Evolutionary conservation across 1,140 invertebrate genomes (phyloP).

Genomic region (Drosophila auraria): DNA sequence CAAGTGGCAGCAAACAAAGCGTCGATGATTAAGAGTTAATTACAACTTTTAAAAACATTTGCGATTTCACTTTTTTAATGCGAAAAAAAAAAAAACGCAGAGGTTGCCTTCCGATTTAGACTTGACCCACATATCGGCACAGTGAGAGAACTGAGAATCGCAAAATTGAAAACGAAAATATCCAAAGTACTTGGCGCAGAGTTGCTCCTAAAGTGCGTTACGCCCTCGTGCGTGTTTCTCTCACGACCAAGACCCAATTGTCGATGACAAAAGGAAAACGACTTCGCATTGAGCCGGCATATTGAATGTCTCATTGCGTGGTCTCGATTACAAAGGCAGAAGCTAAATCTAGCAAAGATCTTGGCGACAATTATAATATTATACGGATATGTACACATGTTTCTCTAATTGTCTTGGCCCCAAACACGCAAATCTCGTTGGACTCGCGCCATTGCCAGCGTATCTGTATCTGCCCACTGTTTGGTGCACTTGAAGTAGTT

Average conservation of each 20-base stretch:
- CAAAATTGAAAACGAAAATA: slow-evolving; percentile 66
- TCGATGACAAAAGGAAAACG: slow-evolving; percentile 71
- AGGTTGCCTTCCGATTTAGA: slow-evolving; percentile 47
- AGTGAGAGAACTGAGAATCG: slow-evolving; percentile 56
- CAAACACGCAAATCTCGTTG: slow-evolving; percentile 46
- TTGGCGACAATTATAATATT: slow-evolving; percentile 57
- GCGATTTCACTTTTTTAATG: slow-evolving; percentile 77
- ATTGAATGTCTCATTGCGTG: slow-evolving; percentile 64
- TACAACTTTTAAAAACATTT: slow-evolving; percentile 59
- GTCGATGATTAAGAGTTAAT: slow-evolving; percentile 74
- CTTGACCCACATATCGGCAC: slow-evolving; percentile 68
- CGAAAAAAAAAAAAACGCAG: slow-evolving; percentile 33
- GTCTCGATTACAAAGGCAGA: slow-evolving; percentile 69
- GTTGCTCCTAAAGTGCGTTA: slow-evolving; percentile 54
- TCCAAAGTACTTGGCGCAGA: slow-evolving; percentile 39
- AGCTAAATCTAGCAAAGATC: slow-evolving; percentile 47
- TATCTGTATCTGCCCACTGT: slow-evolving; percentile 32
- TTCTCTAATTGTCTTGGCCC: slow-evolving; percentile 33
- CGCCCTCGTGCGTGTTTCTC: slow-evolving; percentile 69
- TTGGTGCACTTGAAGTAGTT: slow-evolving; percentile 44
- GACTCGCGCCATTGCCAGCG: slow-evolving; percentile 21
- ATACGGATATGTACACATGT: slow-evolving; percentile 24
- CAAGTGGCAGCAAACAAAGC: slow-evolving; percentile 24
- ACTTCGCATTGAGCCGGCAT: slow-evolving; percentile 53
- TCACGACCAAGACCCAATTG: slow-evolving; percentile 78